These are phyloP conservation scores for Sebastes fasciatus DNA, from an alignment of 2,113 vertebrate genomes.

Conservation along the genomic window DNA sequence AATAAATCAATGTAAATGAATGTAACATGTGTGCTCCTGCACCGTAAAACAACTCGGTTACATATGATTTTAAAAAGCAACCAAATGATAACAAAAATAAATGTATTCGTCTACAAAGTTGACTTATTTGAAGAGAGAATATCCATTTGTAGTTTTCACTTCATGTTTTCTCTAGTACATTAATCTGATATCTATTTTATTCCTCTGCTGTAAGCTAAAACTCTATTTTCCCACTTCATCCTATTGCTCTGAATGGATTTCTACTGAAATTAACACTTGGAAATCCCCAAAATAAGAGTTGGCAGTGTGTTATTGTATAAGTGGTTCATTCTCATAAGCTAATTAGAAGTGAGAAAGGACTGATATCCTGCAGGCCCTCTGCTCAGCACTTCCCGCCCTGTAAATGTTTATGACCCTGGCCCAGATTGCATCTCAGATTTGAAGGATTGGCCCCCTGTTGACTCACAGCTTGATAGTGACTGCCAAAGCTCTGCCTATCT, in stretches of 20 bases:
- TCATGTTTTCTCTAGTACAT: background rate
- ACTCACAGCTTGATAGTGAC: conserved; percentile 81
- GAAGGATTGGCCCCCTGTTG: conserved; percentile 78
- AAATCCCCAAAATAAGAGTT: background rate
- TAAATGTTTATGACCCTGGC: conserved; percentile 83
- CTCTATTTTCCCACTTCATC: background rate
- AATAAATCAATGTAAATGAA: conserved; percentile 57
- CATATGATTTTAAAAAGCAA: background rate
- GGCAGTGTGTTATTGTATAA: conserved; percentile 11
- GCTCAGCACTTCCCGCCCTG: conserved; percentile 76
- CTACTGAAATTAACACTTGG: background rate
- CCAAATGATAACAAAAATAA: background rate
- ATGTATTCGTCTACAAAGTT: background rate
- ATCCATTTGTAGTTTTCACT: background rate
- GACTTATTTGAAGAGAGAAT: background rate
- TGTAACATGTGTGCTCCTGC: conserved; percentile 15
- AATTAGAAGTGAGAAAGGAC: conserved; percentile 61
- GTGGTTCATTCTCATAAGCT: conserved; percentile 58
- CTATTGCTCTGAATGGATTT: background rate
- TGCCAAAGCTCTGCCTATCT: conserved; percentile 69
- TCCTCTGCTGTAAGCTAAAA: background rate
- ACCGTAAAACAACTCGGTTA: background rate
- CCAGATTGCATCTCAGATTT: conserved; percentile 81
- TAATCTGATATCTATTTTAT: background rate
- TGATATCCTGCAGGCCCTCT: conserved; percentile 68